phyloP scores from a whole-genome alignment of 2,888 invertebrate species.

The Ctena decussata region DNA sequence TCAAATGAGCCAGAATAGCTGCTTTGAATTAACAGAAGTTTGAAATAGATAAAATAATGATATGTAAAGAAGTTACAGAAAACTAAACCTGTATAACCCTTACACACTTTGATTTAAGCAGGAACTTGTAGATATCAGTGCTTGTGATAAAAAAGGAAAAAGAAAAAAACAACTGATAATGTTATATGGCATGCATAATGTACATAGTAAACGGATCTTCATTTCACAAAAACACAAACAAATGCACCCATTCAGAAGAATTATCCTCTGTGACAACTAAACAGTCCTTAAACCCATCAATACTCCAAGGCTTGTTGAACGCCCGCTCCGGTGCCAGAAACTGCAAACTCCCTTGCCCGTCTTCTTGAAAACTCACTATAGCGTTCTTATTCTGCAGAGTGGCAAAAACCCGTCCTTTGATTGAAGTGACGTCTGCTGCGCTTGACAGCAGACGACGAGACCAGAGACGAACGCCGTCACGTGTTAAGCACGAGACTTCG shows the following conservation, averaged over 20 bases:
- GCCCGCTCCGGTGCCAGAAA: conserved; percentile 15
- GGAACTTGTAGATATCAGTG: no score
- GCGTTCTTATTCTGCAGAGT: conserved; percentile 48
- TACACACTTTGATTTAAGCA: no score
- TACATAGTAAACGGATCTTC: no score
- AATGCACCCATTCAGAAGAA: conserved; percentile 54
- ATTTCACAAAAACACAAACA: conserved; percentile 48
- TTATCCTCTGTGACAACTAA: conserved; percentile 61
- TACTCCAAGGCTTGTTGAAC: conserved; percentile 50
- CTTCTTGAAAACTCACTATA: conserved; percentile 51
- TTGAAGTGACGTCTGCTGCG: conserved; percentile 48
- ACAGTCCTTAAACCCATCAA: conserved; percentile 63
- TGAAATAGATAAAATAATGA: no score
- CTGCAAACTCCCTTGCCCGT: conserved; percentile 43
- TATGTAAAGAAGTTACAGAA: no score
- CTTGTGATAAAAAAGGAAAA: no score
- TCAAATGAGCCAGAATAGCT: no score
- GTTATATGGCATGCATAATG: no score
- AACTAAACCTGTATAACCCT: no score
- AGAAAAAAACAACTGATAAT: no score
- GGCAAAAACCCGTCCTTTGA: conserved; percentile 53
- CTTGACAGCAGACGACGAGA: conserved; percentile 46
- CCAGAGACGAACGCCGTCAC: conserved; percentile 40
- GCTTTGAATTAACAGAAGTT: no score
- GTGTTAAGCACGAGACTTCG: conserved; percentile 48